phyloP scores from a whole-genome alignment of 35 echinoderm and acorn worm species.

The Chiridota heheva region DNA sequence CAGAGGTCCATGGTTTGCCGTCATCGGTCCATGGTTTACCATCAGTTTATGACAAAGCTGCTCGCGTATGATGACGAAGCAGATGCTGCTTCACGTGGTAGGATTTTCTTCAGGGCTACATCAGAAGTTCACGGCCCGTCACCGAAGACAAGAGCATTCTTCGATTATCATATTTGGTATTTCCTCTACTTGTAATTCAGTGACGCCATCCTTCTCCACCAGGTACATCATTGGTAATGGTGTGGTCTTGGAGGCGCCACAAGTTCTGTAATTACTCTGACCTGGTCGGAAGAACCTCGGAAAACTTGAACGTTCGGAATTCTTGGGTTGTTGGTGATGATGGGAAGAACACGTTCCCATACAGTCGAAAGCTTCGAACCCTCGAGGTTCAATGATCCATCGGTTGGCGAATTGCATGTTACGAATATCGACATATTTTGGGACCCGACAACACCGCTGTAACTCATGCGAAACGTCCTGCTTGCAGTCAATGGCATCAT shows the following conservation, averaged over 20 bases:
- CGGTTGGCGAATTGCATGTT: slow-evolving; percentile 76
- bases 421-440: slow-evolving; percentile 78
- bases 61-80: too few species aligned
- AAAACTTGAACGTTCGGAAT: slow-evolving; percentile 43
- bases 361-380: slow-evolving; percentile 91
- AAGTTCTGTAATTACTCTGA: slow-evolving; percentile 21
- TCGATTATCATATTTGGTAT: slow-evolving; percentile 96
- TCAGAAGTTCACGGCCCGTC: neutral
- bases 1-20: too few species aligned
- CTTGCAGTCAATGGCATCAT: slow-evolving; percentile 65
- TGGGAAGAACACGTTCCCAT: slow-evolving; percentile 60
- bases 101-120: too few species aligned
- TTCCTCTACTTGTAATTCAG: slow-evolving; percentile 72
- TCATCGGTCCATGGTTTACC: too few species aligned
- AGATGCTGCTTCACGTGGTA: too few species aligned
- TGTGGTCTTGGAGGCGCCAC: slow-evolving; percentile 51
- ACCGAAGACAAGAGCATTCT: slow-evolving; percentile 73
- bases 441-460: slow-evolving; percentile 67
- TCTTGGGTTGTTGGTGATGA: slow-evolving; percentile 9
- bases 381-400: slow-evolving; percentile 94
- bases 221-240: slow-evolving; percentile 96
- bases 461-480: slow-evolving; percentile 44
- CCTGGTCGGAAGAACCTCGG: neutral
- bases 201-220: slow-evolving; percentile 60
- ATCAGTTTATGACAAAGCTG: too few species aligned